Percentiles rank a stretch among this genome's conserved stretches.
Evolutionary conservation across 2,888 invertebrate genomes (phyloP).

Genomic region (Drosophila maculinotata): DNA sequence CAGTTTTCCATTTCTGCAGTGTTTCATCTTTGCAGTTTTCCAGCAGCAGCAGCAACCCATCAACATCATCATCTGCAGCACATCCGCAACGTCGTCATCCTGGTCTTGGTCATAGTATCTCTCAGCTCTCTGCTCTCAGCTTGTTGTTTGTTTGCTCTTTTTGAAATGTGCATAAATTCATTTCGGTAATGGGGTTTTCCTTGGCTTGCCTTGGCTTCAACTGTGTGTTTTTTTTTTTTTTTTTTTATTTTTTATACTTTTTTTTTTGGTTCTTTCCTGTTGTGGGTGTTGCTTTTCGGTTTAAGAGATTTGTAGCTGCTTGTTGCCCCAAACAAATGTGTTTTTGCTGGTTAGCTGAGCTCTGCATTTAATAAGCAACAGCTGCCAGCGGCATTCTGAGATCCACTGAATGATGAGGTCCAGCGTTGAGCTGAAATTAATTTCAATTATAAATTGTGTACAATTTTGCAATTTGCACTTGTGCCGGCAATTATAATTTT

Average conservation of each 20-base stretch:
- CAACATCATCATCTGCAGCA: slow-evolving; percentile 57
- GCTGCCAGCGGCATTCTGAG: slow-evolving; percentile 49
- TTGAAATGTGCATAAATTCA: slow-evolving; percentile 78
- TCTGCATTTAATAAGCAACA: slow-evolving; percentile 50
- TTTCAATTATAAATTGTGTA: slow-evolving; percentile 55
- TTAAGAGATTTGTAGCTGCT: slow-evolving; percentile 67
- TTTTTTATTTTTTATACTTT: slow-evolving; percentile 13
- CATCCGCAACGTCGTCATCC: slow-evolving; percentile 49
- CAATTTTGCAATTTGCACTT: slow-evolving; percentile 41
- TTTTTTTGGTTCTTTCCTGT: not conserved
- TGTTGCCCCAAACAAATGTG: slow-evolving; percentile 61
- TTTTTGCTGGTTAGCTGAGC: slow-evolving; percentile 31
- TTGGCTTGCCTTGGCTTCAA: slow-evolving; percentile 39
- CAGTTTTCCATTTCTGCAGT: slow-evolving; percentile 45
- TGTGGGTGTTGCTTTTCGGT: slow-evolving; percentile 55
- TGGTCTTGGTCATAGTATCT: slow-evolving; percentile 29
- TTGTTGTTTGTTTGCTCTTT: slow-evolving; percentile 63
- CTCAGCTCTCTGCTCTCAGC: slow-evolving; percentile 20
- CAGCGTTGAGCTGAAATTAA: slow-evolving; percentile 52
- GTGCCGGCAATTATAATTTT: slow-evolving; percentile 19
- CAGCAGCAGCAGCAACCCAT: slow-evolving; percentile 24
- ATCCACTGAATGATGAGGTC: slow-evolving; percentile 34
- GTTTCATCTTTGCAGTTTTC: slow-evolving; percentile 50
- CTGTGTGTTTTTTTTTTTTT: slow-evolving; percentile 20
- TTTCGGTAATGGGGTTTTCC: slow-evolving; percentile 76